Percentiles rank a stretch among this genome's conserved stretches.
Evolutionary conservation across 2,113 vertebrate species (phyloP).

Genomic region (Octodon degus): DNA sequence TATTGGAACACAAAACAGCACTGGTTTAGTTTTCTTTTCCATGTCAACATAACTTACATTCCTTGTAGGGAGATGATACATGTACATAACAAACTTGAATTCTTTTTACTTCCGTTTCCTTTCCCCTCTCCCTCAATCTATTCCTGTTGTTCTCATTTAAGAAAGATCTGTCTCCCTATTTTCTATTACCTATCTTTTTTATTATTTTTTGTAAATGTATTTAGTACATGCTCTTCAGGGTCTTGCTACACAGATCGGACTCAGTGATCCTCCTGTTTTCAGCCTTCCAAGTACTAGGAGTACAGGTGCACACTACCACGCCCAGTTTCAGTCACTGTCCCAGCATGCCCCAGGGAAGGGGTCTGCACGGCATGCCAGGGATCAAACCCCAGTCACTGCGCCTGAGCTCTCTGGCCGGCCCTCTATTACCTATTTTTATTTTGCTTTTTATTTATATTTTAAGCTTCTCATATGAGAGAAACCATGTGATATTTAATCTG

Average conservation of each 20-base stretch:
- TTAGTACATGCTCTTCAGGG: too few relatives aligned
- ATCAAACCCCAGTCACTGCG: too few relatives aligned
- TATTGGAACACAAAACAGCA: neutral
- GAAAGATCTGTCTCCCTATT: neutral
- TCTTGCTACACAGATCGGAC: too few relatives aligned
- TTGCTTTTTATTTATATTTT: neutral
- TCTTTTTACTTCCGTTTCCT: neutral
- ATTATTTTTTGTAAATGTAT: too few relatives aligned
- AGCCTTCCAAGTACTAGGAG: too few relatives aligned
- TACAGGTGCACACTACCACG: too few relatives aligned
- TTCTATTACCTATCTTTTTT: neutral
- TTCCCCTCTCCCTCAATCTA: neutral
- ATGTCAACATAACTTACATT: neutral
- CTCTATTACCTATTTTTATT: neutral
- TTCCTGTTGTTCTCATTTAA: neutral
- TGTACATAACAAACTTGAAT: neutral
- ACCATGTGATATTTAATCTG: neutral
- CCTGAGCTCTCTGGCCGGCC: too few relatives aligned
- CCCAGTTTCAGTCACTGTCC: too few relatives aligned
- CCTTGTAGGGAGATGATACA: neutral
- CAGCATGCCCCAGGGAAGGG: too few relatives aligned
- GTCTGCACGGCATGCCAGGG: too few relatives aligned
- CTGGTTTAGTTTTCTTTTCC: neutral
- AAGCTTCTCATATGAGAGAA: too few relatives aligned
- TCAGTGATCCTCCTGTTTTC: too few relatives aligned